Conservation (phyloP, 2,113 vertebrate genomes). For the Halcyon senegalensis region DNA sequence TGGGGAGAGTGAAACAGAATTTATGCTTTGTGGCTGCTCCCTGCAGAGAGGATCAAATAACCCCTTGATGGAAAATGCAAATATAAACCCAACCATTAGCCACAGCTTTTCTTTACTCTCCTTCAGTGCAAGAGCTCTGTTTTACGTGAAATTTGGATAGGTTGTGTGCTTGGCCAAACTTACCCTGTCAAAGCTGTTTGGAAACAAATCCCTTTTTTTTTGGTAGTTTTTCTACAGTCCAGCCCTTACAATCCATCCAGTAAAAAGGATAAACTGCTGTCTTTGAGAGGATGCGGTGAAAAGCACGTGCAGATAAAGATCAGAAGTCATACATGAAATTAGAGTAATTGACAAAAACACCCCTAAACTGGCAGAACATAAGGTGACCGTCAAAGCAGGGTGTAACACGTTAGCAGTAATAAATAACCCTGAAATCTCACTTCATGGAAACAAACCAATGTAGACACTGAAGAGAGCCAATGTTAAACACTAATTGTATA, state of each 20-base stretch:
- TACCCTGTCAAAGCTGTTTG: neutral
- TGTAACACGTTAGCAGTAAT: neutral
- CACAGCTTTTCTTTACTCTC: constrained; percentile 7
- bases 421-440: constrained; percentile 39
- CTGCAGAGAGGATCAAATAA: constrained; percentile 44
- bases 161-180: neutral
- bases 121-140: neutral
- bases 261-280: neutral
- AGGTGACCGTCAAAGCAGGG: neutral
- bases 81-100: neutral
- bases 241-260: neutral
- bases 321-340: neutral
- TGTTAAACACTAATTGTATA: neutral
- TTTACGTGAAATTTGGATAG: neutral
- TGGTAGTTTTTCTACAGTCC: neutral
- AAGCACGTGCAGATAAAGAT: constrained; percentile 2
- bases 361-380: neutral
- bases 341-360: neutral
- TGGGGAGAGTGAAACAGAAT: constrained; percentile 4
- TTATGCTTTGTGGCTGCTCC: constrained; percentile 10
- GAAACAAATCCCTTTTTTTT: constrained; percentile 3
- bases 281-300: neutral
- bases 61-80: constrained; percentile 40
- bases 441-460: constrained; percentile 35
- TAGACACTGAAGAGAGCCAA: constrained; percentile 18